Conservation (phyloP, 2,888 invertebrate genomes). For the Dryadula phaetusa region DNA sequence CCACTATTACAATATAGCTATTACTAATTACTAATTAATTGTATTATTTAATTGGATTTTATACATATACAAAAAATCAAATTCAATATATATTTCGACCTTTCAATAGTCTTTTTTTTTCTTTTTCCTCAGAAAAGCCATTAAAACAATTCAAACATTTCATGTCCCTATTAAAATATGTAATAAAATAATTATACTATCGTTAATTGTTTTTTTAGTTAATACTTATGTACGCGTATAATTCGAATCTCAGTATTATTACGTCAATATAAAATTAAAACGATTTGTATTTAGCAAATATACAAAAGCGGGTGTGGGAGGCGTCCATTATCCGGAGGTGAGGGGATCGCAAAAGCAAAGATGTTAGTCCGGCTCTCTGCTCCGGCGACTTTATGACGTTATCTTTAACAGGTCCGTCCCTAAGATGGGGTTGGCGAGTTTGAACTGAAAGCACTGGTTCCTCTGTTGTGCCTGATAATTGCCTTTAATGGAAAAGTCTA, state of each 20-base stretch:
- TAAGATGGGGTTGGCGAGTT: slow-evolving; percentile 60
- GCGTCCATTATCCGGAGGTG: slow-evolving; percentile 78
- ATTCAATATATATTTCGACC: no score
- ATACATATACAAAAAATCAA: no score
- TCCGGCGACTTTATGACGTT: slow-evolving; percentile 82
- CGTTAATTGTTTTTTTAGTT: no score
- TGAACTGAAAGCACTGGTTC: slow-evolving; percentile 67
- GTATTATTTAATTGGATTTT: no score
- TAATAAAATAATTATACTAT: no score
- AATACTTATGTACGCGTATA: no score
- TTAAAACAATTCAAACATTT: no score
- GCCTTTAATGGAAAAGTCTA: slow-evolving; percentile 83
- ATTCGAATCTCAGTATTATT: slow-evolving; percentile 9
- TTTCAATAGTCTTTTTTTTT: no score
- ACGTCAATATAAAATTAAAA: slow-evolving; percentile 27
- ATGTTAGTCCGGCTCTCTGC: slow-evolving; percentile 80
- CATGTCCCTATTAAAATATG: no score
- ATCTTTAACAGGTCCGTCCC: slow-evolving; percentile 81
- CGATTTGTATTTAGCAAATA: slow-evolving; percentile 46
- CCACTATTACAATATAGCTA: no score
- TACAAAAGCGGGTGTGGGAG: slow-evolving; percentile 47
- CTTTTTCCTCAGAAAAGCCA: no score
- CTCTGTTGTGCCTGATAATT: slow-evolving; percentile 82
- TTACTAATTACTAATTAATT: no score
- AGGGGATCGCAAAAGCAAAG: slow-evolving; percentile 77